Evolutionary conservation across 2,888 invertebrate species (phyloP), one percentile per base, ranked within the genome.

Genomic region (Eucriotettix oculatus): DNA sequence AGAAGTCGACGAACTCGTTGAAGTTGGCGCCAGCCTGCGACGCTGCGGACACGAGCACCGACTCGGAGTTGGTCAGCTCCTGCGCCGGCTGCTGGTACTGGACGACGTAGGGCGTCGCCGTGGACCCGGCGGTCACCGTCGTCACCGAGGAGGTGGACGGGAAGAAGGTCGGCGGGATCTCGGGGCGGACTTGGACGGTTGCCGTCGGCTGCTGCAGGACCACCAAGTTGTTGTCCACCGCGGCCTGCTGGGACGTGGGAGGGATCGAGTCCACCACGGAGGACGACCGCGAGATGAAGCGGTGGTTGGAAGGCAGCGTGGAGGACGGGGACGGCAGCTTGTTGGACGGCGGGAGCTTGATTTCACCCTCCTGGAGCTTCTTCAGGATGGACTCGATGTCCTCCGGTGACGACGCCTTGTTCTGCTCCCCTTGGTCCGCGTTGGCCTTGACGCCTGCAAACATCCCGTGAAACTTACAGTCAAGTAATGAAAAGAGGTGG

Each of bases 381-480:
- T 87, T 84, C 56, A 91, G 76, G 67, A 90, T 89, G 1, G 83
- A 86, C 66, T 90, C 88, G 0, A 90, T 86, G 69, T 89, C 88
- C 7, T 83, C 80, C 0, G 81, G 82, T 10, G 68, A 69, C 56
- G 85, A 84, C 29, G 29, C 29, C 29, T 29, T 29, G 29, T 7
- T 29, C 9, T 48, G 48, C n/a, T 48, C 48, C 9, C 48, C 48
- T 14, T 12, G n/a, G 48, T 48, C n/a, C 40, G 29, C 40, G n/a
- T 16, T 57, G n/a, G 41, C 60, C 52, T 52, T 58, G n/a, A 40
- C 60, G 41, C 40, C 53, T 29, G 29, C 3, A 29, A 7, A 29
- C 29, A 29, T 29, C 7, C 29, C 2, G 7, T 7, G 29, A 29
- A 7, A n/a, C n/a, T n/a, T n/a, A n/a, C n/a, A n/a, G n/a, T n/a